Base-by-base conservation (phyloP, 2,888 invertebrate species). In the Lomographa bimaculata region DNA sequence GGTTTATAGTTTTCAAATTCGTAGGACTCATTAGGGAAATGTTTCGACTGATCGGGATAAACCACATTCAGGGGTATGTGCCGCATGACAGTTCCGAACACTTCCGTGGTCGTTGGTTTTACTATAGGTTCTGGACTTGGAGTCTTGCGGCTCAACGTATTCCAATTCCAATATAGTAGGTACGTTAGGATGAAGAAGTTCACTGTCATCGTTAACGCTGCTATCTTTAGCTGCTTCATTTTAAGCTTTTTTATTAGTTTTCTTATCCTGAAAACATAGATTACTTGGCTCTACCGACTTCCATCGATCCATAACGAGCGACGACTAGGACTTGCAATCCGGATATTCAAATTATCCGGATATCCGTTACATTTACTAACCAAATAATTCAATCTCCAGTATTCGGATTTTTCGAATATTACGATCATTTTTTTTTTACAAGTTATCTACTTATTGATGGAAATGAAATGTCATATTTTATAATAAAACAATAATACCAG, bases 221-320 rank as follows among this genome's bases (percentile, higher is more conserved):
- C 45, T 44, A 71, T 46, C 54, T 70, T 75, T 11, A 71, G 43
- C 32, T 71, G 75, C 38, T 57, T 71, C 64, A 72, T 71, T 23
- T 50, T 71, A 26, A 46, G 25, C 54, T 64, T 67, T 34, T 70
- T 68, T 27, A 52, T 53, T 4, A 66, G 29, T 52, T 71, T 74
- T 46, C 63, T 71, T 40, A 75, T 28, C 45, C 84, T 83, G 69
- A 39, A 80, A 74, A 21, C 36, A 26, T n/a, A 27, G n/a, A n/a
- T n/a, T n/a, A n/a, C n/a, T n/a, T n/a, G n/a, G n/a, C n/a, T n/a
- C n/a, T n/a, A n/a, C n/a, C n/a, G n/a, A n/a, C n/a, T n/a, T n/a
- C n/a, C n/a, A n/a, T n/a, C n/a, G n/a, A n/a, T n/a, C n/a, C n/a
- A n/a, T n/a, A n/a, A n/a, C n/a, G n/a, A n/a, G n/a, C n/a, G n/a